These are phyloP conservation scores for Hiodon tergisus DNA, from an alignment of 2,113 vertebrate species.

Conservation along the genomic window DNA sequence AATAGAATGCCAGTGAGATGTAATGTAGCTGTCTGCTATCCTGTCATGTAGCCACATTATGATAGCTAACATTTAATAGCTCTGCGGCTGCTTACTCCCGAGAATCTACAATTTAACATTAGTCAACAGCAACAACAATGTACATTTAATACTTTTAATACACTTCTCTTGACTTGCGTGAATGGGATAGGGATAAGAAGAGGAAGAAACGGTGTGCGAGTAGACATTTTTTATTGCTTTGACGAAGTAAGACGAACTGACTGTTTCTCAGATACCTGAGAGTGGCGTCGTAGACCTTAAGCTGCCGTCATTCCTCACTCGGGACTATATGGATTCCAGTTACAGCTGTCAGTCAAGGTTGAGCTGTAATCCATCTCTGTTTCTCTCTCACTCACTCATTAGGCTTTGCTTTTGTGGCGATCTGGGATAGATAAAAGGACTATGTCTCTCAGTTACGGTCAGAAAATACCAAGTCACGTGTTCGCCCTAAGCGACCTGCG, in stretches of 20 bases:
- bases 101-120: neutral
- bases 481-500: no score
- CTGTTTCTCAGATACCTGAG: no score
- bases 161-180: neutral
- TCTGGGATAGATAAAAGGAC: no score
- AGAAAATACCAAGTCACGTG: no score
- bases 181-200: no score
- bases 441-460: no score
- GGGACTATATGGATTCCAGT: slow-evolving; percentile 56
- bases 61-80: slow-evolving; percentile 23
- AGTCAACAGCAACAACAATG: neutral
- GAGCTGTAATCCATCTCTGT: slow-evolving; percentile 41
- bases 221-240: no score
- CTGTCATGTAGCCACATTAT: slow-evolving; percentile 37
- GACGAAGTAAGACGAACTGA: no score
- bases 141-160: neutral
- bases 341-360: slow-evolving; percentile 52
- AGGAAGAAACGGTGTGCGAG: no score
- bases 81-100: slow-evolving; percentile 5
- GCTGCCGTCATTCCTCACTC: slow-evolving; percentile 49
- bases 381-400: neutral
- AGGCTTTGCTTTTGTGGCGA: no score
- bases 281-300: slow-evolving; percentile 36
- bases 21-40: slow-evolving; percentile 34
- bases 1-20: slow-evolving; percentile 27